These are phyloP conservation scores for Mylabris phalerata DNA, from an alignment of 1,140 invertebrate genomes.

Conservation along the genomic window DNA sequence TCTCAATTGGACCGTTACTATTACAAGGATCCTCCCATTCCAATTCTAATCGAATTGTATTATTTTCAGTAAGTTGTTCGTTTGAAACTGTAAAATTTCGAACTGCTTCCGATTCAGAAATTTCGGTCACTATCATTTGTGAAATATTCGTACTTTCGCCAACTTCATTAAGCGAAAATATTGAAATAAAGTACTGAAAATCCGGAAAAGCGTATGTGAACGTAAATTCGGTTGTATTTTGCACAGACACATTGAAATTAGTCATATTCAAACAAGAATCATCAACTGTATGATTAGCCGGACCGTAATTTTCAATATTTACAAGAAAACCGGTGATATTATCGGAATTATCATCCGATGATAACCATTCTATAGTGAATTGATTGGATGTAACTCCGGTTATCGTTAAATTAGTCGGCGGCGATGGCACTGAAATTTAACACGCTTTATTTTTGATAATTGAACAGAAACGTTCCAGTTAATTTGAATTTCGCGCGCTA, in stretches of 20 bases:
- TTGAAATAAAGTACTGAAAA: background rate
- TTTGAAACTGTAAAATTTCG: conserved; percentile 1
- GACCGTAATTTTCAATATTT: background rate
- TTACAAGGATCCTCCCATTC: conserved; percentile 22
- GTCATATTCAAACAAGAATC: background rate
- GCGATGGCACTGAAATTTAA: too few relatives aligned
- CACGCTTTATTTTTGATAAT: too few relatives aligned
- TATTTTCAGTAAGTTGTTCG: conserved; percentile 6
- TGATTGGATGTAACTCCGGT: background rate
- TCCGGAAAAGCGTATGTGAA: background rate
- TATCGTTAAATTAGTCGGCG: background rate
- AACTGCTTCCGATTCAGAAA: conserved; percentile 15
- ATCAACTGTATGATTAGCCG: background rate
- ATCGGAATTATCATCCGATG: conserved; percentile 18
- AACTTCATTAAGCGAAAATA: background rate
- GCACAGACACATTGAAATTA: background rate
- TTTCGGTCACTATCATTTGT: background rate
- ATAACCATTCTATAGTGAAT: conserved; percentile 18
- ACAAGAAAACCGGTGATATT: conserved; percentile 17
- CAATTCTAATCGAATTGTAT: conserved; percentile 12
- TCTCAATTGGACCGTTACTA: conserved; percentile 21
- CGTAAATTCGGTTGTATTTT: background rate
- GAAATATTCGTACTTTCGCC: conserved; percentile 2
- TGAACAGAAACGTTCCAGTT: too few relatives aligned
- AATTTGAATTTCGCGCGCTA: too few relatives aligned